Percentiles rank a stretch among this genome's conserved stretches.
Evolutionary conservation across 2,888 invertebrate species (phyloP).

Genomic region (Temnothorax unifasciatus): DNA sequence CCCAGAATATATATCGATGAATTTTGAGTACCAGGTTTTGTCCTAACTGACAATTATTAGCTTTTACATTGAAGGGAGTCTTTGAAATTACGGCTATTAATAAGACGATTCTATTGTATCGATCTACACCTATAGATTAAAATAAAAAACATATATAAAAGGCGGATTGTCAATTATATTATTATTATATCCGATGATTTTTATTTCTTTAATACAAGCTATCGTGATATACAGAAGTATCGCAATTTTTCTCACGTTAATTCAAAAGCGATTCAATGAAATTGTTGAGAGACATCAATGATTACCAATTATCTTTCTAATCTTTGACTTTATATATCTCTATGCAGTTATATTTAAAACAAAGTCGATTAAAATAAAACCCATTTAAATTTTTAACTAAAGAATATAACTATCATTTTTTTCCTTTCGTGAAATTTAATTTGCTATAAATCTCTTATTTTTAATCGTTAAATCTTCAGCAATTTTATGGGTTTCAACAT

Average conservation of each 20-base stretch:
- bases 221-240: constrained; percentile 7
- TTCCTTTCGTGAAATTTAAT: background rate
- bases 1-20: background rate
- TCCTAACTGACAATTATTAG: background rate
- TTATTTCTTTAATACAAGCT: constrained; percentile 3
- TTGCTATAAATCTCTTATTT: background rate
- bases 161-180: background rate
- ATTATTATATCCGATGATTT: background rate
- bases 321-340: background rate
- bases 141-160: constrained; percentile 31
- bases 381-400: background rate
- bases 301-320: background rate
- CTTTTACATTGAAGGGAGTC: constrained; percentile 2
- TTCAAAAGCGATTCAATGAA: background rate
- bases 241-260: background rate
- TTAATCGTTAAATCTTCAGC: background rate
- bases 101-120: constrained; percentile 12
- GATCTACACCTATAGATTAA: background rate
- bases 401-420: background rate
- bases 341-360: background rate
- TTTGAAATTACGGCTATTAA: background rate
- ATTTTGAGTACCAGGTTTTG: background rate
- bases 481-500: background rate
- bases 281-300: background rate
- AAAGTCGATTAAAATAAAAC: background rate